Base-by-base conservation (phyloP, 2,113 vertebrate species). In the Petroica traversi region DNA sequence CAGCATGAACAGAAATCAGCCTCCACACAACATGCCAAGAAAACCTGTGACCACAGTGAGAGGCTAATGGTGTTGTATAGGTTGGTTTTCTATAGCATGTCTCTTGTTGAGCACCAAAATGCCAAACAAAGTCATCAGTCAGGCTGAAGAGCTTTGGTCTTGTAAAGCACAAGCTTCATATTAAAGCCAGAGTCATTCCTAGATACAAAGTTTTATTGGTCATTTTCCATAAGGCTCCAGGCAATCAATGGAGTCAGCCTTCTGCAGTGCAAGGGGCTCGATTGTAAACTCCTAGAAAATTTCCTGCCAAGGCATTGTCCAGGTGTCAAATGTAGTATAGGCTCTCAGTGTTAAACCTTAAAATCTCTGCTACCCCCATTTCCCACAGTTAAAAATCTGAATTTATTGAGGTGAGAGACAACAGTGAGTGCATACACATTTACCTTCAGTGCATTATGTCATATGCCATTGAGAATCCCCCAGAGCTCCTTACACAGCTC, bases 241-340 rank as follows among this genome's bases (percentile, higher is more conserved):
- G 43, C 31, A 52, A 51, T 17, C 41, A 33, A 62, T 18, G 6
- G 34, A 68, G 11, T 25, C 36, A 75, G 52, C 13, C 34, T 55
- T 75, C 28, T 68, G n/a, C 58, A 66, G 15, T 24, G 33, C 34
- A 52, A 57, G 62, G 15, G 23, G 14, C 20, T 76, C 0, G 0
- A 12, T 38, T 55, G 9, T 41, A 62, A 82, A 82, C 49, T 23
- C 22, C 15, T 31, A 12, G 11, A n/a, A n/a, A n/a, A 49, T 73
- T 73, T 45, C 40, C 52, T 91, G 41, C 15, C 3, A 8, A 76
- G 45, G 33, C 23, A 22, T 49, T 38, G 49, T 45, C 36, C 61
- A 57, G 24, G 24, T 71, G 6, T 34, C 40, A 82, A 48, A 43
- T 19, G 28, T 18, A 90, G 7, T 2, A 24, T 14, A 26, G 55